phyloP scores from a whole-genome alignment of 35 echinoderm and acorn worm species.

The Strongylocentrotus purpuratus region DNA sequence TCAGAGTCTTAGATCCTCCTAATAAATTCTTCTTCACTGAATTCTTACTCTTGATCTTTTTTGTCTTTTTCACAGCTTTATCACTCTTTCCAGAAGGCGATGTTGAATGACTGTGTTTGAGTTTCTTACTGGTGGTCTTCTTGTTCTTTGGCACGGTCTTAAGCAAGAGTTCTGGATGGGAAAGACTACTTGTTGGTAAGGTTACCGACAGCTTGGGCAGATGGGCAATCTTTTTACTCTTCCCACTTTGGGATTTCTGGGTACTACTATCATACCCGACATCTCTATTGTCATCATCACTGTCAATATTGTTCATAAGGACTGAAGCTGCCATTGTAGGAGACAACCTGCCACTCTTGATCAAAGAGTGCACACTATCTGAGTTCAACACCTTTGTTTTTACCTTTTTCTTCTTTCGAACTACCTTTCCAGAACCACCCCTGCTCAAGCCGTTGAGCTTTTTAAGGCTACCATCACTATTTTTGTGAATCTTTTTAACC shows the following conservation, averaged over 20 bases:
- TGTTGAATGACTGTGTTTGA: not conserved
- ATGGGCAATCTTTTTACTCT: conserved; percentile 10
- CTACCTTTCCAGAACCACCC: not conserved
- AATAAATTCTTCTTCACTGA: conserved; percentile 60
- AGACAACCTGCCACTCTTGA: conserved; percentile 34
- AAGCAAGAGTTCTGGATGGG: conserved; percentile 23
- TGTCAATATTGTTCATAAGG: conserved; percentile 42
- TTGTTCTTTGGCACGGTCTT: conserved; percentile 37
- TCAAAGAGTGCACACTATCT: conserved; percentile 48
- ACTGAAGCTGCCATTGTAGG: conserved; percentile 33
- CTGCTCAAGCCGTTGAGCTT: not conserved
- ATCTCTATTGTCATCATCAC: conserved; percentile 49
- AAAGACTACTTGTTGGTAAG: conserved; percentile 37
- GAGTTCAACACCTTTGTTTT: conserved; percentile 39
- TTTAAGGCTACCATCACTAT: not conserved
- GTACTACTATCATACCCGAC: conserved; percentile 47
- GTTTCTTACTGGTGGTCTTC: not conserved
- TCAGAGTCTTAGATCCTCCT: not conserved
- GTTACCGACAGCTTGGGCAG: conserved; percentile 41
- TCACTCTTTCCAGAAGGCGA: conserved; percentile 50
- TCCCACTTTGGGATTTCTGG: conserved; percentile 27
- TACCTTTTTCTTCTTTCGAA: conserved; percentile 22
- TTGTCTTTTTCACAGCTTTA: conserved; percentile 63
- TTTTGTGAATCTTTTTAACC: conserved; percentile 12
- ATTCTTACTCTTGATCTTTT: conserved; percentile 70